These are phyloP conservation scores for Microtus ochrogaster DNA, from an alignment of 2,113 vertebrate genomes.

Conservation along the genomic window DNA sequence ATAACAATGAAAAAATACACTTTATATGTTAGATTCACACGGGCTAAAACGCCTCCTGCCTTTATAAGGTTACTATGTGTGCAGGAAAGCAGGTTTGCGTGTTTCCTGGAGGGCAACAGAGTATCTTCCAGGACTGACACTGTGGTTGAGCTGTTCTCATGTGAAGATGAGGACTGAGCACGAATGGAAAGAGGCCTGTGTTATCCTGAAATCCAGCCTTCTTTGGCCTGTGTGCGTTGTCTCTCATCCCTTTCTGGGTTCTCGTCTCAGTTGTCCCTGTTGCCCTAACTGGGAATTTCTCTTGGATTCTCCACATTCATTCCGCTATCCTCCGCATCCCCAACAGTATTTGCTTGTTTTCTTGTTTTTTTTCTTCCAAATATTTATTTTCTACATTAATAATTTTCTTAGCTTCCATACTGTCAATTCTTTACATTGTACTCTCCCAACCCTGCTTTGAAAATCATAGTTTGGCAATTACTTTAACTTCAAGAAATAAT, in stretches of 20 bases:
- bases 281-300: not conserved
- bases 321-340: not conserved
- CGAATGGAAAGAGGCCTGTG: not conserved
- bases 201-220: not conserved
- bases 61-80: not conserved
- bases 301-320: not conserved
- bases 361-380: not conserved
- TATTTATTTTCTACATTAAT: not conserved
- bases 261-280: not conserved
- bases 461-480: conserved; percentile 1
- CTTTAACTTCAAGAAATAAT: conserved; percentile 25
- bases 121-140: not conserved
- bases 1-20: not conserved
- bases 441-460: not conserved
- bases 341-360: not conserved
- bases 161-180: not conserved
- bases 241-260: not conserved
- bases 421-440: not conserved
- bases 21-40: not conserved
- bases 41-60: not conserved
- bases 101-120: not conserved
- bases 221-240: not conserved
- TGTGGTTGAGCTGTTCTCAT: not conserved
- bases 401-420: not conserved
- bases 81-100: not conserved